Percentiles rank a stretch among this genome's conserved stretches.
phyloP scores from a whole-genome alignment of 2,113 vertebrate species.

The Serinus canaria region DNA sequence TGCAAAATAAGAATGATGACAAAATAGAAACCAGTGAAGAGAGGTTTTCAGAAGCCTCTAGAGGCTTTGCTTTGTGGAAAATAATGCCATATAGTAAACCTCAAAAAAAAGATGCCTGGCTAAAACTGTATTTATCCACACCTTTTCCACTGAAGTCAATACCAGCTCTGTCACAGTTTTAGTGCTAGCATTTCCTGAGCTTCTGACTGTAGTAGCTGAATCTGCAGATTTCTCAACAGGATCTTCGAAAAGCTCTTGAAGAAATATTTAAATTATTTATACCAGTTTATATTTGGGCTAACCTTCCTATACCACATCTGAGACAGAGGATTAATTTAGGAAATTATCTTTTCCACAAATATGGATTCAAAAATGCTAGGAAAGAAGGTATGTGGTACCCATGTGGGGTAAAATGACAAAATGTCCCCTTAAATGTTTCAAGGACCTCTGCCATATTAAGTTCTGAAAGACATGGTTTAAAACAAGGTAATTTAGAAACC shows the following conservation, averaged over 20 bases:
- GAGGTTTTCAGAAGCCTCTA: background rate
- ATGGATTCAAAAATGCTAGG: background rate
- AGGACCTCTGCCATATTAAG: fast-evolving
- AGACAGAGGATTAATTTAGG: background rate
- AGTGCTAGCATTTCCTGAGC: background rate
- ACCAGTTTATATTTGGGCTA: background rate
- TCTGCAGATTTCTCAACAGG: background rate
- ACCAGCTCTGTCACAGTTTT: background rate
- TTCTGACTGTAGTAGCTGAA: background rate
- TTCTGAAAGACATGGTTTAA: background rate
- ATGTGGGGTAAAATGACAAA: background rate
- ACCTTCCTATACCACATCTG: background rate
- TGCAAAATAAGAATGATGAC: background rate
- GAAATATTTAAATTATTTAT: background rate
- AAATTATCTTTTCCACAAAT: background rate
- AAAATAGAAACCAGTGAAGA: background rate
- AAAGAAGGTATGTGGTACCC: background rate
- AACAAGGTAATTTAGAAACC: background rate
- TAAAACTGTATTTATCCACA: background rate
- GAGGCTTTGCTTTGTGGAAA: background rate
- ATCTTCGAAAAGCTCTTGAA: background rate
- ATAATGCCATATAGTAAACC: background rate
- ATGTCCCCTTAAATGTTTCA: background rate
- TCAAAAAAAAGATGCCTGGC: background rate
- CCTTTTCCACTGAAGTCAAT: background rate